Evolutionary conservation across 2,888 invertebrate species (phyloP).

Genomic region (Exephanes ischioxanthus): DNA sequence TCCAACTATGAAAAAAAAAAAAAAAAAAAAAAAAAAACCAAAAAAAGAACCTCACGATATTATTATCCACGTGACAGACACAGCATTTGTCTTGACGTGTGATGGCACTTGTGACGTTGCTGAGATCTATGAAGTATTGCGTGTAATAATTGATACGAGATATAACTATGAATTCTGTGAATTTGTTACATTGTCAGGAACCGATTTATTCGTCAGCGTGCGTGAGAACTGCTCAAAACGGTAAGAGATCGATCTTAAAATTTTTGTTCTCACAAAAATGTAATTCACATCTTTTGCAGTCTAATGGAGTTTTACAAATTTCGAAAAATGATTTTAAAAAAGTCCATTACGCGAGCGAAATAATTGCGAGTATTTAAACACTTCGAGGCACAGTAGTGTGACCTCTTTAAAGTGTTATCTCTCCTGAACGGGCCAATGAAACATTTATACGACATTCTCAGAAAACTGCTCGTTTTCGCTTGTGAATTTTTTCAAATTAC

Average conservation of each 20-base stretch:
- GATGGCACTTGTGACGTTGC: constrained; percentile 70
- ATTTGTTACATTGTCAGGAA: constrained; percentile 31
- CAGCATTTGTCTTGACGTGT: constrained; percentile 64
- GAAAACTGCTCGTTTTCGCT: neutral
- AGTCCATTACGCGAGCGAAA: neutral
- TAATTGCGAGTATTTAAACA: neutral
- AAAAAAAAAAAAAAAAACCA: neutral
- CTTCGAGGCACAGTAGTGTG: neutral
- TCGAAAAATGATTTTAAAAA: neutral
- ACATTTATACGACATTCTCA: neutral
- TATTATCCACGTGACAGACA: constrained; percentile 53
- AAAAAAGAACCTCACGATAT: constrained; percentile 30
- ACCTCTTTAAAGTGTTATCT: neutral
- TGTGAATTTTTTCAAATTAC: no score
- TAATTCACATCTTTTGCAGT: neutral
- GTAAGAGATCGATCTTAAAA: neutral
- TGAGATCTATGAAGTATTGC: constrained; percentile 56
- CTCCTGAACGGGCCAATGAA: neutral
- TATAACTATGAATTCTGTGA: constrained; percentile 31
- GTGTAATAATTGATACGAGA: constrained; percentile 43
- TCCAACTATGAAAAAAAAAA: constrained; percentile 6
- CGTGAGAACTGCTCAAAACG: constrained; percentile 33
- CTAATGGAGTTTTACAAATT: neutral
- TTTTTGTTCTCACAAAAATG: neutral
- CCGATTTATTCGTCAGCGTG: constrained; percentile 40